phyloP scores from a whole-genome alignment of 1,140 invertebrate species.

The Drosophila quadrilineata region DNA sequence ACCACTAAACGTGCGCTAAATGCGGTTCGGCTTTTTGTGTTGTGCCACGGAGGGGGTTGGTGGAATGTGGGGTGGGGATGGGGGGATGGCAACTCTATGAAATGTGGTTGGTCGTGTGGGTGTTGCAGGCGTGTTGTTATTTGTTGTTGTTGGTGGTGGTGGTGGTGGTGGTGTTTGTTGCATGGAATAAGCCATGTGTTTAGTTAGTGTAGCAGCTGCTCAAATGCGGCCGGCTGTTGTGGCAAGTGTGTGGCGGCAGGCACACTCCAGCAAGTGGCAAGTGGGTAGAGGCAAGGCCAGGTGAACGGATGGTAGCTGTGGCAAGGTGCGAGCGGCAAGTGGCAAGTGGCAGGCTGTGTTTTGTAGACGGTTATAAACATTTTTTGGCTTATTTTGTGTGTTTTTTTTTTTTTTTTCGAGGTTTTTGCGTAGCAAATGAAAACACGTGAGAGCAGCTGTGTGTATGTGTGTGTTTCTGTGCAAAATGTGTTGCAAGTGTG shows the following conservation, averaged over 20 bases:
- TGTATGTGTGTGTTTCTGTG: neutral
- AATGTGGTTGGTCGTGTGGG: constrained; percentile 48
- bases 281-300: too few species aligned
- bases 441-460: constrained; percentile 50
- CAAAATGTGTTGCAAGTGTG: neutral
- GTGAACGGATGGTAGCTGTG: constrained; percentile 2
- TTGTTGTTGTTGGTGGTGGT: neutral
- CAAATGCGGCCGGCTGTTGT: too few species aligned
- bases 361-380: constrained; percentile 14
- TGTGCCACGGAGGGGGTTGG: too few species aligned
- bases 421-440: constrained; percentile 70
- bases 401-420: constrained; percentile 22
- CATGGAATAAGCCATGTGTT: constrained; percentile 58
- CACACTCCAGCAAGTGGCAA: too few species aligned
- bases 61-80: too few species aligned
- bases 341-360: neutral
- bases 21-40: constrained; percentile 69
- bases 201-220: constrained; percentile 64
- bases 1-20: constrained; percentile 78
- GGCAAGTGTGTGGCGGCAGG: too few species aligned
- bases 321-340: too few species aligned
- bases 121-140: neutral
- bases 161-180: neutral
- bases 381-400: neutral
- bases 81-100: constrained; percentile 65